Evolutionary conservation across 2,113 vertebrate species (phyloP), one percentile per base, ranked within the genome.

Genomic region (Lepus americanus): DNA sequence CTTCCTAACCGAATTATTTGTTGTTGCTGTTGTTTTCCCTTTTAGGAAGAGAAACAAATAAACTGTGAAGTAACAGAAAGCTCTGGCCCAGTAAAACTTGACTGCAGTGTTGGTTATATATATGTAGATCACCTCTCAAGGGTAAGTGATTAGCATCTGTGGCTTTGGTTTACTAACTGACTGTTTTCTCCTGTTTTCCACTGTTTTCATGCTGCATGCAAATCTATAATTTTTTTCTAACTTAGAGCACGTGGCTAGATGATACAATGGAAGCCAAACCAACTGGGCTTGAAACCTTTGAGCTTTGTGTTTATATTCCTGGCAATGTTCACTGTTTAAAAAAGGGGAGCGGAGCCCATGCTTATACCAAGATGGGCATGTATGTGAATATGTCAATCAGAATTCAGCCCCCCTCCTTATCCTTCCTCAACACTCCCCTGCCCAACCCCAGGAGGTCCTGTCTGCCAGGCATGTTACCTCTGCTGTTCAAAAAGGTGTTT

Each of bases 41-140:
- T 98, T 95, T 97, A 99, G 99, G 98, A 99, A 97, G 99, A 99
- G 95, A 99, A 99, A 87, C 96, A 98, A 92, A 98, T 99, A 95
- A 98, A 98, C 53, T 99, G 99, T 98, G 98, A 98, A 3, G 97
- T 99, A 20, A 98, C 95, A 49, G 98, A 99, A 84, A 98, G 98
- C 74, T 97, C 97, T 19, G 96, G 98, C 49, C n/a, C 70, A 2
- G 98, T 98, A 19, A 97, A 97, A 49, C 98, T 99, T 66, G 97
- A 98, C 94, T 99, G 99, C 97, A 97, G 86, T 4, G 63, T 99
- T 92, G 99, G 99, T 33, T 98, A 99, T 97, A 98, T 99, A 31
- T 98, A 98, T 25, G 98, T 99, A 51, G 97, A 99, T 81, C 98
- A 99, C 11, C 96, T 98, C 20, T 98, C 99, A 90, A 99, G 98